Evolutionary conservation across 1,140 invertebrate genomes (phyloP), one percentile per base, ranked within the genome.

Genomic region (Callitettix versicolor): DNA sequence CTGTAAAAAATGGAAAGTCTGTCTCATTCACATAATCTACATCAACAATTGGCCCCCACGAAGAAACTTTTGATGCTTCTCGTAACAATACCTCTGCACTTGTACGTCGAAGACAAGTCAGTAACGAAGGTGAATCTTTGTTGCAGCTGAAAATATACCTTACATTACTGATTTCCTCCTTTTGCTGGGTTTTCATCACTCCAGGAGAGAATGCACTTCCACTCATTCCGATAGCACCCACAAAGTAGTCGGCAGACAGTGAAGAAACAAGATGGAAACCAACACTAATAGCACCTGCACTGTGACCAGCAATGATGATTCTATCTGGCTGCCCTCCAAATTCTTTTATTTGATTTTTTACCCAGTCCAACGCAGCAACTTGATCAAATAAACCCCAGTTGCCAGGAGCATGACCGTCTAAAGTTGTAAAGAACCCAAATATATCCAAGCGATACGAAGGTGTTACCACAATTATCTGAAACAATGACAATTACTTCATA

Each of bases 371-470:
- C 0, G 91, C 88, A 5, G 91, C 84, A 34, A 90, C 77, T 73
- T 95, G 93, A 65, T 97, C 93, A 72, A 90, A 79, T 61, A 97
- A 71, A 0, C 93, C 95, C 62, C 81, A 90, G 70, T 98, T 98
- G 12, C 93, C 94, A 0, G 90, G 81, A 1, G 87, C 82, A 65
- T 90, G 84, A 4, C 80, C 79, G 61, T 88, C 86, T 52, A 81
- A 77, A 7, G 91, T 82, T 20, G 86, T 86, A 62, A 96, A 83
- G 70, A 95, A 98, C n/a, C 94, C 93, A 60, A 97, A 83, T 33
- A 89, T 85, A 64, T 85, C 87, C 18, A 90, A 66, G 1, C 86
- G 78, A 67, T 85, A 90, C 0, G 85, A 82, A 11, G 86, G 76
- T 1, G 85, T 86, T 1, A 89, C 80, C 17, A 90, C 80, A 53